These are phyloP conservation scores for Nemopilema nomurai DNA, from an alignment of 30 jellyfish, hydroid and myxozoan genomes.

Conservation along the genomic window DNA sequence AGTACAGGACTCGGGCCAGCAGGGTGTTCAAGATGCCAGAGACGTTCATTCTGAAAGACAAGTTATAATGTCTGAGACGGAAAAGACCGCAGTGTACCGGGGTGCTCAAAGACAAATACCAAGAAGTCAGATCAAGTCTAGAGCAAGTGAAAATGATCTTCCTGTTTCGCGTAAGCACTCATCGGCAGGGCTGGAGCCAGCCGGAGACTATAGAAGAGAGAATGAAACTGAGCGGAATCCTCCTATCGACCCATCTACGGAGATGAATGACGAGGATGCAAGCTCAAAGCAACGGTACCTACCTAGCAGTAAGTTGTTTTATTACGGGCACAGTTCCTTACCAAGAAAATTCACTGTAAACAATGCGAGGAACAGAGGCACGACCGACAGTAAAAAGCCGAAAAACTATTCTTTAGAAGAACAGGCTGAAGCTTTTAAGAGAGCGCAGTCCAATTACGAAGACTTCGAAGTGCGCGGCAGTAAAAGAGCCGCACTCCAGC, in stretches of 20 bases:
- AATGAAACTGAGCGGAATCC: neutral
- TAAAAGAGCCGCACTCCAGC: constrained; percentile 19
- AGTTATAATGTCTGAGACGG: neutral
- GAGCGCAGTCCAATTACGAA: constrained; percentile 34
- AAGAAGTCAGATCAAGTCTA: neutral
- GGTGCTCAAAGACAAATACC: neutral
- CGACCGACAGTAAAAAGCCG: constrained; percentile 9
- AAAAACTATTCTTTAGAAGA: constrained; percentile 26
- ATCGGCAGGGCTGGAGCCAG: neutral
- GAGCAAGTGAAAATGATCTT: neutral
- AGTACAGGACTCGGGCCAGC: neutral
- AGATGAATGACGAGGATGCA: neutral
- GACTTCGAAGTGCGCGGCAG: constrained; percentile 48
- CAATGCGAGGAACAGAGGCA: constrained; percentile 12
- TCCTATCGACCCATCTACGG: neutral
- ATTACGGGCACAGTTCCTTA: constrained; percentile 60
- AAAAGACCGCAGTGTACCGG: neutral
- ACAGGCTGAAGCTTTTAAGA: constrained; percentile 47
- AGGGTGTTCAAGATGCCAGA: neutral
- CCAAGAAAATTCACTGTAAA: constrained; percentile 62
- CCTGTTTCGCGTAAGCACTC: neutral
- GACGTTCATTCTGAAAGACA: neutral
- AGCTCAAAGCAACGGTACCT: constrained; percentile 46
- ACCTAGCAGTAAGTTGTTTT: constrained; percentile 48
- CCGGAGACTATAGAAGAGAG: neutral